Percentiles rank a stretch among this genome's conserved stretches.
Conservation (phyloP, 2,797 vertebrate genomes). For the Streptopelia turtur region DNA sequence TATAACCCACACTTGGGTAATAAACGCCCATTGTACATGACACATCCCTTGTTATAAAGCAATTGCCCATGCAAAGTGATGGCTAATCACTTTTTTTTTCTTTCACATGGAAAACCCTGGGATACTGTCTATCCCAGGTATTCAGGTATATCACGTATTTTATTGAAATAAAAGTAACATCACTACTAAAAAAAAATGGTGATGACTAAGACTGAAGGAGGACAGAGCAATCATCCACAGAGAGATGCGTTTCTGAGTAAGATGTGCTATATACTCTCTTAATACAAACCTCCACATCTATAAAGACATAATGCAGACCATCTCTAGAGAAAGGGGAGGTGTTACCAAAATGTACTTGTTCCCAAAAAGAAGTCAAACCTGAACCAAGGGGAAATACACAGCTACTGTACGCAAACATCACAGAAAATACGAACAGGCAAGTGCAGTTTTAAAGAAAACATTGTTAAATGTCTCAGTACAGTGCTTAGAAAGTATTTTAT, state of each 20-base stretch:
- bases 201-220: not conserved
- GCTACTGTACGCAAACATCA: not conserved
- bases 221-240: not conserved
- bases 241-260: fast-evolving
- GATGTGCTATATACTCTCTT: not conserved
- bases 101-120: not conserved
- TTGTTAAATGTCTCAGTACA: not conserved
- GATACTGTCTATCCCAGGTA: not conserved
- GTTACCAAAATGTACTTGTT: not conserved
- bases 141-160: not conserved
- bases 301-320: not conserved
- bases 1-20: not conserved
- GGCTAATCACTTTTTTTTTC: too few species aligned
- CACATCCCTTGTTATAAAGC: fast-evolving
- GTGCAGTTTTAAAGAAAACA: not conserved
- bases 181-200: not conserved
- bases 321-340: not conserved
- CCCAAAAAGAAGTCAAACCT: not conserved
- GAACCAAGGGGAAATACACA: not conserved
- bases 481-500: not conserved
- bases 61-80: not conserved
- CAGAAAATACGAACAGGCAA: not conserved
- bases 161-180: not conserved
- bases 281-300: not conserved
- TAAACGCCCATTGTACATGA: fast-evolving